phyloP scores from a whole-genome alignment of 1,140 invertebrate species.

The Asobara japonica region DNA sequence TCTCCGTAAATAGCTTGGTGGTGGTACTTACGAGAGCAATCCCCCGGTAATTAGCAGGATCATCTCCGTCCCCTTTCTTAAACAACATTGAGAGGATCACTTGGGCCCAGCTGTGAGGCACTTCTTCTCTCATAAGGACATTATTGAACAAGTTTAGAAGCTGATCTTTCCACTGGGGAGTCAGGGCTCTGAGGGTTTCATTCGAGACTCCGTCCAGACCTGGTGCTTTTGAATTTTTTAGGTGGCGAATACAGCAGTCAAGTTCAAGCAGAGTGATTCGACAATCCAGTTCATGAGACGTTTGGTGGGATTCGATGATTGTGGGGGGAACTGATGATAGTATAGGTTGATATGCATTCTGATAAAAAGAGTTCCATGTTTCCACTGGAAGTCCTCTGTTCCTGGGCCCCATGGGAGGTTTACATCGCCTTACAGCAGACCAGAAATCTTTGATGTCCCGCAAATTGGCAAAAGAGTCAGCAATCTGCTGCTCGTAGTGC shows the following conservation, averaged over 20 bases:
- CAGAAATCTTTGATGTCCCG: too few species aligned
- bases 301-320: too few species aligned
- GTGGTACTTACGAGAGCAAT: conserved; percentile 42
- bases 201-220: conserved; percentile 33
- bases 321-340: too few species aligned
- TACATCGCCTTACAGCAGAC: too few species aligned
- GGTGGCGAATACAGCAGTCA: not conserved
- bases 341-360: not conserved
- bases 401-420: too few species aligned
- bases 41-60: conserved; percentile 43
- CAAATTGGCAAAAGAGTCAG: too few species aligned
- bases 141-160: conserved; percentile 25
- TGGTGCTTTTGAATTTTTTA: conserved; percentile 32
- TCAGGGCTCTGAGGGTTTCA: conserved; percentile 27
- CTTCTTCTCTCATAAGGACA: not conserved
- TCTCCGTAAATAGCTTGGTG: conserved; percentile 38
- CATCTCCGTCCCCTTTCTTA: conserved; percentile 39
- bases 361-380: not conserved
- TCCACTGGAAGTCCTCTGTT: too few species aligned
- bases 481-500: too few species aligned
- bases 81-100: conserved; percentile 17
- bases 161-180: conserved; percentile 2
- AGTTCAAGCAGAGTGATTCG: conserved; percentile 13
- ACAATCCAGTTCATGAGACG: conserved; percentile 1
- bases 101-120: conserved; percentile 15